These are phyloP conservation scores for Heliconius aoede DNA, from an alignment of 2,888 invertebrate species.

Conservation along the genomic window DNA sequence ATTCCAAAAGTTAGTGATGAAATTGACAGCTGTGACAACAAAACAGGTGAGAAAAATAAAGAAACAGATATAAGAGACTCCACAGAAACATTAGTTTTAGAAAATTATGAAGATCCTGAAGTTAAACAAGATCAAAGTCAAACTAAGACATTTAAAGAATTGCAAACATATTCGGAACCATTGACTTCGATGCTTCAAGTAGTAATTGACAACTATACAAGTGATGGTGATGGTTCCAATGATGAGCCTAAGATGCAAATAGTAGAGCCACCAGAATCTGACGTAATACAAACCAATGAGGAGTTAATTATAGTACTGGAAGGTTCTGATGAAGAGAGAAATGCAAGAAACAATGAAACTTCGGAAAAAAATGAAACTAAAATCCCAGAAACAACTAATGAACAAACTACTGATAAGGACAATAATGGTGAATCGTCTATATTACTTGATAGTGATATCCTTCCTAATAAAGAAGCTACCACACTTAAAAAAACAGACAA, in stretches of 20 bases:
- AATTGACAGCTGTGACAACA: constrained; percentile 55
- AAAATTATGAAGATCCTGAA: constrained; percentile 64
- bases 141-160: constrained; percentile 62
- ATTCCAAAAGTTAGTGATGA: constrained; percentile 53
- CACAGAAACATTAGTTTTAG: constrained; percentile 70
- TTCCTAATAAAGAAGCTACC: constrained; percentile 13
- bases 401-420: not conserved
- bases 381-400: not conserved
- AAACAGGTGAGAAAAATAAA: constrained; percentile 69
- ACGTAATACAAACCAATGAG: constrained; percentile 2
- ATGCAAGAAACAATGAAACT: not conserved
- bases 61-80: constrained; percentile 67
- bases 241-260: constrained; percentile 60
- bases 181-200: constrained; percentile 67
- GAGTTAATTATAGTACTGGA: constrained; percentile 39
- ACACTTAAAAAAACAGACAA: constrained; percentile 31
- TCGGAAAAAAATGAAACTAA: constrained; percentile 5
- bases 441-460: constrained; percentile 1
- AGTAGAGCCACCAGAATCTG: constrained; percentile 53
- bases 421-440: constrained; percentile 8
- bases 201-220: constrained; percentile 68
- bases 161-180: constrained; percentile 67
- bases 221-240: constrained; percentile 60
- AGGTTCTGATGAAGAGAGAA: constrained; percentile 36
- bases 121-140: constrained; percentile 50